Base-by-base conservation (phyloP, 2,888 invertebrate species). In the Choreutis nemorana region DNA sequence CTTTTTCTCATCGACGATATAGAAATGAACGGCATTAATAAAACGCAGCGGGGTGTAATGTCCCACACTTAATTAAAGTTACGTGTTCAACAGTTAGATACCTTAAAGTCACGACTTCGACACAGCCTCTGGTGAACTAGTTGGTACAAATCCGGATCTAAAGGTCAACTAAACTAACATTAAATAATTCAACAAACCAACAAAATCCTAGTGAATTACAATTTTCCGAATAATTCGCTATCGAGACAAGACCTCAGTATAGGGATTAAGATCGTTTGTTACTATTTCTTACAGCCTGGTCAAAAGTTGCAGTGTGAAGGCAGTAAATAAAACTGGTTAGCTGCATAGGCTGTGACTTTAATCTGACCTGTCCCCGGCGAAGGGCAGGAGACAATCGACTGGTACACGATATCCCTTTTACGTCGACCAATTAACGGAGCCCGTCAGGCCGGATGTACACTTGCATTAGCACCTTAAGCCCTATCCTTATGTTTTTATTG, bases 331-430 rank as follows among this genome's bases (percentile, higher is more conserved):
- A n/a, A n/a, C n/a, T n/a, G n/a, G n/a, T n/a, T n/a, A n/a, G n/a
- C n/a, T n/a, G n/a, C n/a, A n/a, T n/a, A n/a, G n/a, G 5, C 10
- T 9, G 10, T 25, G 14, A 5, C 3, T 8, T 13, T 10, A 10
- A 12, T 5, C 5, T n/a, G n/a, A 54, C 44, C 44, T 55, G 54
- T 50, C 54, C 44, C 44, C 39, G 62, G 58, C 44, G 55, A 8
- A 2, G 47, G 47, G 41, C 48, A 46, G 45, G 45, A 51, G 48
- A 50, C 47, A 53, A 42, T 57, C 56, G 52, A 53, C 48, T 42
- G 56, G 52, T 67, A 77, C 78, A 78, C 64, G 78, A 72, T 72
- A 78, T 77, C 75, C 75, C 78, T 78, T 77, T 78, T 77, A 78
- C 72, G 67, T 61, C 55, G 64, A 63, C 70, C 78, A 75, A 78